These are phyloP conservation scores for Glyptemys insculpta DNA, from an alignment of 2,797 vertebrate genomes.

Conservation along the genomic window DNA sequence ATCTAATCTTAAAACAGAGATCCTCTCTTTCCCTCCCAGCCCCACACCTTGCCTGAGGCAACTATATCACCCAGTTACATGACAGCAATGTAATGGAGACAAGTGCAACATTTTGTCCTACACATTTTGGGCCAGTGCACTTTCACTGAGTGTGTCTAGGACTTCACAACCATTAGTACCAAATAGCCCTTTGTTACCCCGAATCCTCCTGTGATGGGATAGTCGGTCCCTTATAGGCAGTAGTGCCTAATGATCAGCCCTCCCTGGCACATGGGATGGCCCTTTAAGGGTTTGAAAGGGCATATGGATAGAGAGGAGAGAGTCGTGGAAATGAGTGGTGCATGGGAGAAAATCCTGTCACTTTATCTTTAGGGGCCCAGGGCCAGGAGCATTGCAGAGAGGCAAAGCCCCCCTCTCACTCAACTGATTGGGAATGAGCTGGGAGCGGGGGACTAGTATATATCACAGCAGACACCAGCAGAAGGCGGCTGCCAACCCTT, in stretches of 20 bases:
- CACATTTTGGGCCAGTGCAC: not conserved
- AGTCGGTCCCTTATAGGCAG: not conserved
- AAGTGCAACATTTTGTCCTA: not conserved
- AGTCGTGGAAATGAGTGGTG: not conserved
- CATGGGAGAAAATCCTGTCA: not conserved
- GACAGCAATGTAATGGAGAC: not conserved
- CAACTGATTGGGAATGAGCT: not conserved
- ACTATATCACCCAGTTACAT: not conserved
- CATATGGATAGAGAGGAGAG: not conserved
- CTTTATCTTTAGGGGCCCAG: not conserved
- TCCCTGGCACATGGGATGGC: not conserved
- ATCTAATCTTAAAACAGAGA: constrained; percentile 19
- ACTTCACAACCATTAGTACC: not conserved
- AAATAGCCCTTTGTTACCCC: not conserved
- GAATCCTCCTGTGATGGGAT: not conserved
- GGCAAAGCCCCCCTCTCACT: no score
- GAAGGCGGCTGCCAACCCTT: not conserved
- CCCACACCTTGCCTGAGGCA: not conserved
- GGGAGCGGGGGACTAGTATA: not conserved
- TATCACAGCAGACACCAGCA: not conserved
- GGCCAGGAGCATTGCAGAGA: not conserved
- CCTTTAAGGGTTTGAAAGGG: not conserved
- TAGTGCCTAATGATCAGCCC: not conserved
- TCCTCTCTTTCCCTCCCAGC: not conserved
- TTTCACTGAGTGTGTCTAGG: rapidly evolving